Conservation (phyloP, 2,113 vertebrate genomes). For the Serinus canaria region DNA sequence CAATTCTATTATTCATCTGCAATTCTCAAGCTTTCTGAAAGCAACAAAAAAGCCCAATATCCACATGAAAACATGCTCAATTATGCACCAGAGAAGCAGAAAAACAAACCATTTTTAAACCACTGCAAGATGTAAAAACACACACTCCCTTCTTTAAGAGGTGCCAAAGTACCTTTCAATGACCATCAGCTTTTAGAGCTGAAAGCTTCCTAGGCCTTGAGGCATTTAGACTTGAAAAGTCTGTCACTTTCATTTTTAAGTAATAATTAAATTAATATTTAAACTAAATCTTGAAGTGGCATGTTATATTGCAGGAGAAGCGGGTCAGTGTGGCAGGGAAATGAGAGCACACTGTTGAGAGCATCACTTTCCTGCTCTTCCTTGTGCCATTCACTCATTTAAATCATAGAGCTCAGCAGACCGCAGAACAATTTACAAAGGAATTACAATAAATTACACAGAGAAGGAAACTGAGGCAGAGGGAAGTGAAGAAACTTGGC, state of each 20-base stretch:
- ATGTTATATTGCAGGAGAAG: background rate
- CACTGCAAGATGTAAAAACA: background rate
- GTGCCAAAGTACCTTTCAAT: background rate
- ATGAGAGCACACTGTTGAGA: background rate
- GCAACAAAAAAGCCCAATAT: background rate
- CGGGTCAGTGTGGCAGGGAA: background rate
- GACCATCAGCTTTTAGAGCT: background rate
- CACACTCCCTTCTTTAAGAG: background rate
- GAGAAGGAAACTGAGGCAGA: conserved; percentile 28
- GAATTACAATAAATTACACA: background rate
- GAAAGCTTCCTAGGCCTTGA: background rate
- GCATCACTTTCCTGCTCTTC: background rate
- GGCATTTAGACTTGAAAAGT: background rate
- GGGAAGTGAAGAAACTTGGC: background rate
- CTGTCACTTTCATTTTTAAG: background rate
- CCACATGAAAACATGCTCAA: background rate
- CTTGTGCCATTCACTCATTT: background rate
- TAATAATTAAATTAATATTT: background rate
- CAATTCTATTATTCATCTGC: background rate
- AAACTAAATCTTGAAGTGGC: background rate
- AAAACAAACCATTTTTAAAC: background rate
- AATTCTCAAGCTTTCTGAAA: background rate
- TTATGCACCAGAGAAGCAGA: background rate
- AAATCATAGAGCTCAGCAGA: background rate
- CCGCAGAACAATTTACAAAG: background rate